Evolutionary conservation across 1,140 invertebrate genomes (phyloP), one percentile per base, ranked within the genome.

Genomic region (Rhyzopertha dominica): DNA sequence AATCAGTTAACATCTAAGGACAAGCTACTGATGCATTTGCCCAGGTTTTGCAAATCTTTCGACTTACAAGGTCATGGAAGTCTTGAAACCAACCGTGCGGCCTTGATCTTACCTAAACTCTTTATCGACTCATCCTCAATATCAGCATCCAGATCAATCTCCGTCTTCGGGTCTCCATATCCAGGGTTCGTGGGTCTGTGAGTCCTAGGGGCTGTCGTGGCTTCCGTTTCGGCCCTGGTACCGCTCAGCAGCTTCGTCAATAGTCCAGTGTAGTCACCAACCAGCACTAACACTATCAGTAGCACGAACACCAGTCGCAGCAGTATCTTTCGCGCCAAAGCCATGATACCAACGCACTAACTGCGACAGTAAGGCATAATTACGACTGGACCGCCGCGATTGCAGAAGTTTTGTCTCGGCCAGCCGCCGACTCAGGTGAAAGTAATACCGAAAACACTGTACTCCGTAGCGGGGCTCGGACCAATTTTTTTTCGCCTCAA

Each of bases 71-170:
- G n/a, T n/a, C n/a, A n/a, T n/a, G n/a, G n/a, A n/a, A n/a, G n/a
- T n/a, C n/a, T n/a, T n/a, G n/a, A n/a, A n/a, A n/a, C n/a, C n/a
- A n/a, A n/a, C n/a, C n/a, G n/a, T n/a, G n/a, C n/a, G n/a, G n/a
- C n/a, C n/a, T n/a, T n/a, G n/a, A n/a, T 26, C 42, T 51, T 48
- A 61, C 62, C 56, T 44, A 65, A 45, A 53, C 58, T 51, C 51
- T 54, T 61, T 10, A 66, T 47, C 3, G 62, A 51, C 16, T 66
- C 65, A 36, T 66, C 61, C 46, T 67, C 65, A 14, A 67, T 67
- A 46, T 67, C 65, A n/a, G 63, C 65, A 47, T 67, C 65, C 18
- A 67, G 56, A 43, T 66, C 61, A 30, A 67, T 65, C 32, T 66
- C 59, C 19, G 63, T 51, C 43, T 65, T 63, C 8, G 55, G 43